Base-by-base conservation (phyloP, 1,140 invertebrate genomes). In the Proctacanthus coquilletti region DNA sequence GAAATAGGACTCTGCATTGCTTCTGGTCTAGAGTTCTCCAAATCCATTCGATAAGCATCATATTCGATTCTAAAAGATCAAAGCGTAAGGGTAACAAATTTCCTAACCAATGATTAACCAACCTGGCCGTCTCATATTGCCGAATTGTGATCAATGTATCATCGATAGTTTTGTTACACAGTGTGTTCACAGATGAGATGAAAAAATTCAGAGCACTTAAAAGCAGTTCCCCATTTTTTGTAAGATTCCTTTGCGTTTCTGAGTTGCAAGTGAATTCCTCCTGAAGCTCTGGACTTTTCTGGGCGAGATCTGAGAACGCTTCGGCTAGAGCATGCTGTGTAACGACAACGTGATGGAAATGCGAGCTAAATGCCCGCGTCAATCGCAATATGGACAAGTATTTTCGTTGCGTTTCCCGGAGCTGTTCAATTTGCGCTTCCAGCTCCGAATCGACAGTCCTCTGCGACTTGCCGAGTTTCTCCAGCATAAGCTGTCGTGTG, bases 131-230 rank as follows among this genome's bases (percentile, higher is more conserved):
- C 69, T 97, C 91, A 63, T 93, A 96, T 56, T 88, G 82, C 52
- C 84, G 74, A 47, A 96, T 80, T 35, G 92, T 96, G 39, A 91
- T 70, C 46, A 97, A 68, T 1, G 91, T 94, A 59, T 96, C 92
- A 63, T 95, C 91, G 55, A 97, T 96, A 18, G 89, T 95, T 68
- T 94, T 94, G 63, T 92, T 85, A 62, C 87, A 91, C 47, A 97
- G 67, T 23, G 93, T 97, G 61, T 88, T 88, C 9, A 97, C 80
- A 31, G 87, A 89, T 34, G 85, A 92, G 48, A 87, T 87, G 66
- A 97, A 96, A 66, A 94, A 95, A 64, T 94, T 91, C 44, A 97
- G 70, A 40, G 89, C 91, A 43, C 80, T 79, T 48, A 95, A 63
- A 31, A 97, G 64, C 41, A 83, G 78, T 66, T 96, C 91, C 14